phyloP scores from a whole-genome alignment of 2,888 invertebrate species.

The Quadroppia sp. region DNA sequence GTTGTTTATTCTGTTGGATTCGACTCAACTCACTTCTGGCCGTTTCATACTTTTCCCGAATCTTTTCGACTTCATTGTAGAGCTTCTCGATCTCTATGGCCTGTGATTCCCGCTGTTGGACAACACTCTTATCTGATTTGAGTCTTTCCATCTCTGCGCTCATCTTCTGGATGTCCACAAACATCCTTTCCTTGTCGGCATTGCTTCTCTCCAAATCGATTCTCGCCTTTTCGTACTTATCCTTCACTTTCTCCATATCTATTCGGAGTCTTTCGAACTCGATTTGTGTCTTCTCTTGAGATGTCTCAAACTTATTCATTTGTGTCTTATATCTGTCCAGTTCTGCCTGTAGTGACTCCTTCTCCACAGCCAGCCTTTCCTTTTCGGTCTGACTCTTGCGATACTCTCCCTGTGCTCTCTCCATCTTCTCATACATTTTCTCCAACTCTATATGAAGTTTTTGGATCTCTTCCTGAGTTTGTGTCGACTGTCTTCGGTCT shows the following conservation, averaged over 20 bases:
- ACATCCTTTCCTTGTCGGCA: constrained; percentile 45
- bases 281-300: constrained; percentile 52
- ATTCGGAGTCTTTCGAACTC: constrained; percentile 55
- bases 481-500: constrained; percentile 77
- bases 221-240: constrained; percentile 48
- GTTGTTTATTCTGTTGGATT: constrained; percentile 46
- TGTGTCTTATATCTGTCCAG: constrained; percentile 67
- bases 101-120: constrained; percentile 39
- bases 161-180: constrained; percentile 43
- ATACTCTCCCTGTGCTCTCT: constrained; percentile 63
- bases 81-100: constrained; percentile 45
- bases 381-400: constrained; percentile 66
- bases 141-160: constrained; percentile 44
- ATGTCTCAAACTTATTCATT: constrained; percentile 67
- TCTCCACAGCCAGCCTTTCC: constrained; percentile 65
- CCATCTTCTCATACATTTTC: constrained; percentile 85
- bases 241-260: constrained; percentile 61
- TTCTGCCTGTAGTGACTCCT: constrained; percentile 73
- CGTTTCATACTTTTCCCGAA: constrained; percentile 47
- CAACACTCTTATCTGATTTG: constrained; percentile 39
- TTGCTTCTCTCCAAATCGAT: constrained; percentile 46
- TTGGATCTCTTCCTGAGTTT: constrained; percentile 81
- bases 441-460: constrained; percentile 82
- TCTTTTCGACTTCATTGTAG: constrained; percentile 48
- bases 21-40: constrained; percentile 45